Evolutionary conservation across 2,888 invertebrate species (phyloP).

Genomic region (Caenorhabditis uteleia): DNA sequence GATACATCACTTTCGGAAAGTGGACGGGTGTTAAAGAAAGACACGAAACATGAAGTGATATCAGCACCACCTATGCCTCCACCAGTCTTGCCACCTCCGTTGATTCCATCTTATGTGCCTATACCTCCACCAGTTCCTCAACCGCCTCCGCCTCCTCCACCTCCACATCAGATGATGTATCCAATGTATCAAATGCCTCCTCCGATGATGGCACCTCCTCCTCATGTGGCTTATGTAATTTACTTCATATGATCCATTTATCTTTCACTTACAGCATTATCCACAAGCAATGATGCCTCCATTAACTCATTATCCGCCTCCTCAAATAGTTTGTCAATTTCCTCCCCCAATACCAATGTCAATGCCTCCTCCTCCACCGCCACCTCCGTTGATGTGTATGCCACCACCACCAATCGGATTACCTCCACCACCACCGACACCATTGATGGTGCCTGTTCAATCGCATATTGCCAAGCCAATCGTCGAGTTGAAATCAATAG

Average conservation of each 20-base stretch:
- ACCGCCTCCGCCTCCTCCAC: background rate
- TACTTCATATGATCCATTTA: background rate
- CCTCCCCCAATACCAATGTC: conserved; percentile 6
- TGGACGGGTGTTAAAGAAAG: too few species aligned
- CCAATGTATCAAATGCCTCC: conserved; percentile 13
- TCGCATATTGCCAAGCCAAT: background rate
- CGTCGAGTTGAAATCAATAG: conserved; percentile 6
- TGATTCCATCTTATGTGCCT: conserved; percentile 6
- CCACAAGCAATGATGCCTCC: conserved; percentile 14
- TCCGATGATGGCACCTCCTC: conserved; percentile 3
- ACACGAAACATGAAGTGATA: too few species aligned
- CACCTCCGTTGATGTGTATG: conserved; percentile 1
- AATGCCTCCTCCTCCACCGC: conserved; percentile 19
- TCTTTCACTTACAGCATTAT: too few species aligned
- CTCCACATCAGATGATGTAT: conserved; percentile 6
- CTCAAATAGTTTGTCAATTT: conserved; percentile 5
- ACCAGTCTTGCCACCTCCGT: background rate
- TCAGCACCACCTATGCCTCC: conserved; percentile 25
- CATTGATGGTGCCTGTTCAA: background rate
- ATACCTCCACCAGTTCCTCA: conserved; percentile 18
- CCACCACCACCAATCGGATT: conserved; percentile 19
- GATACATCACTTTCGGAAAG: conserved; percentile 26
- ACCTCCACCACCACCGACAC: conserved; percentile 8
- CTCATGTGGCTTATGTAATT: background rate
- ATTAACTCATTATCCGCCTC: conserved; percentile 5